Evolutionary conservation across 2,113 vertebrate genomes (phyloP).

Genomic region (Elephantulus edwardii): DNA sequence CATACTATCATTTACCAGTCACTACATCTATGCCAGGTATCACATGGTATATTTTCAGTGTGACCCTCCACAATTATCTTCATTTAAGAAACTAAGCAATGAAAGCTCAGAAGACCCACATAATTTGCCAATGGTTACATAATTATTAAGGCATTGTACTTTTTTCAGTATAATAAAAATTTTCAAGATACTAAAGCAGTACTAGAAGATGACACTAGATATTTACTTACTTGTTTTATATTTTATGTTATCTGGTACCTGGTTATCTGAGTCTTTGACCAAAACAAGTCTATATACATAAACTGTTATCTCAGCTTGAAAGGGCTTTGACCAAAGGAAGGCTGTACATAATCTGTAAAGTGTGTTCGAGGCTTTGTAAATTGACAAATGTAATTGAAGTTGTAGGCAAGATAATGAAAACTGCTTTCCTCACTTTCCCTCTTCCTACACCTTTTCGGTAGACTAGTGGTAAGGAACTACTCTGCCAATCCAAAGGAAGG

Average conservation of each 20-base stretch:
- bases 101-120: not conserved
- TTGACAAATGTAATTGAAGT: not conserved
- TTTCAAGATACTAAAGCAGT: not conserved
- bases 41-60: not conserved
- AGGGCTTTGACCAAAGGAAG: not conserved
- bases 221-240: not conserved
- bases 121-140: not conserved
- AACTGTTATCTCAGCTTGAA: not conserved
- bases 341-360: not conserved
- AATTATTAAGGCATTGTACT: not conserved
- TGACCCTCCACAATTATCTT: not conserved
- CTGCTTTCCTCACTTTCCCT: not conserved
- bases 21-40: not conserved
- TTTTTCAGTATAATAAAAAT: not conserved
- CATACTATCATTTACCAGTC: not conserved
- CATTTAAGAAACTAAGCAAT: slow-evolving; percentile 3
- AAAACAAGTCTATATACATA: not conserved
- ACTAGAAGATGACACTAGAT: not conserved
- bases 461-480: too few relatives aligned
- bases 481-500: too few relatives aligned
- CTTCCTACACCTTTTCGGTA: not conserved
- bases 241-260: not conserved
- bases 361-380: not conserved
- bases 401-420: not conserved
- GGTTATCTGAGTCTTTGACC: not conserved